Evolutionary conservation across 1,140 invertebrate species (phyloP), one percentile per base, ranked within the genome.

Genomic region (Tetragonula clypearis): DNA sequence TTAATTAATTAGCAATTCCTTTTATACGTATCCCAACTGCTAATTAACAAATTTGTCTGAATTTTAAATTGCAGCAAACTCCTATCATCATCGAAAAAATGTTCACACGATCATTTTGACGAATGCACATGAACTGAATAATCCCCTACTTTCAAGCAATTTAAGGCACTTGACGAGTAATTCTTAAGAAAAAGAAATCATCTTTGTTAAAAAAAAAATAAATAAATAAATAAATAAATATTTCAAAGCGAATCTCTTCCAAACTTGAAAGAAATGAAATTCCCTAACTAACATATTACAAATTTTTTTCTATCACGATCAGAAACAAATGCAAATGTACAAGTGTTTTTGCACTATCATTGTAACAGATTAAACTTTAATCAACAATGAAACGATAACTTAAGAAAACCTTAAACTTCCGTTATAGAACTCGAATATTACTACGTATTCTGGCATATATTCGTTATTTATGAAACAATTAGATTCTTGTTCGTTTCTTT

Each of bases 41-140:
- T 21, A 35, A 78, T 87, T 53, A 72, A 68, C 81, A 86, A 86
- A 83, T 80, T 73, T 53, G 75, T 55, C 73, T 73, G 30, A 78
- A 83, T 53, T 58, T 6, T 60, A 73, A 62, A 35, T 68, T 19
- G 30, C 41, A 55, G 12, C 26, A 69, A 88, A 85, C 65, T 62
- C 71, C 53, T 17, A 35, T n/a, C 1, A 41, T 53, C 41, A 12
- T 60, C 62, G 55, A 62, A 84, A 82, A 88, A 79, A 79, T 81
- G 62, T 79, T 62, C 73, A 88, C 76, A 56, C 1, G 56, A 68
- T 49, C 69, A 23, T 60, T 60, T 14, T 8, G 35, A 69, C 19
- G 21, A 69, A 49, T n/a, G 19, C 5, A 0, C n/a, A 8, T 56
- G 15, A 23, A n/a, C 15, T n/a, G 17, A 12, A 53, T 56, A n/a